Conservation (phyloP, 2,888 invertebrate genomes). For the Perizoma affinitatum region DNA sequence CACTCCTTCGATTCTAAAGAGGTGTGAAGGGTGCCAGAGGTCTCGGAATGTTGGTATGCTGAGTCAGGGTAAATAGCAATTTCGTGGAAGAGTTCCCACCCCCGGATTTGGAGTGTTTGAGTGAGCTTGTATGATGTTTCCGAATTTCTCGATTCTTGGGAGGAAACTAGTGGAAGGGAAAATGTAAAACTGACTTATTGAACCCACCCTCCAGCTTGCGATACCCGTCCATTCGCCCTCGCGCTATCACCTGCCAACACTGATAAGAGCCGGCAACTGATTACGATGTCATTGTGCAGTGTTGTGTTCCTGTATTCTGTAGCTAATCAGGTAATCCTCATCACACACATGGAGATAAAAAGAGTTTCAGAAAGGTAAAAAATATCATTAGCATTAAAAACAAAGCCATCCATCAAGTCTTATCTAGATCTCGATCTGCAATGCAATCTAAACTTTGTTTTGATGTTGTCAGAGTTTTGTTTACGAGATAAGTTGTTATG, state of each 20-base stretch:
- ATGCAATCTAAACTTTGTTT: slow-evolving; percentile 20
- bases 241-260: slow-evolving; percentile 8
- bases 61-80: slow-evolving; percentile 54
- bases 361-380: too few species aligned
- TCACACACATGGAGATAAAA: not conserved
- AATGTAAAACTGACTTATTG: slow-evolving; percentile 7
- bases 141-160: slow-evolving; percentile 21
- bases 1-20: slow-evolving; percentile 3
- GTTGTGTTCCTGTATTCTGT: slow-evolving; percentile 8
- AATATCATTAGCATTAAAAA: slow-evolving; percentile 47
- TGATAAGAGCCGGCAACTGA: slow-evolving; percentile 12
- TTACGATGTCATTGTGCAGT: slow-evolving; percentile 17
- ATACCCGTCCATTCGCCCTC: slow-evolving; percentile 8
- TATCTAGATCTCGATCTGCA: slow-evolving; percentile 37
- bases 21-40: slow-evolving; percentile 22
- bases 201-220: slow-evolving; percentile 11
- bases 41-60: slow-evolving; percentile 43
- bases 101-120: slow-evolving; percentile 48
- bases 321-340: slow-evolving; percentile 13
- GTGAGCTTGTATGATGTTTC: slow-evolving; percentile 40
- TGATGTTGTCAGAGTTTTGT: slow-evolving; percentile 10
- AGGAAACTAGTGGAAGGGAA: slow-evolving; percentile 17
- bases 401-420: slow-evolving; percentile 50
- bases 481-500: not conserved
- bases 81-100: slow-evolving; percentile 54